A percentile compares a stretch with the other conserved stretches of the same genome.
Evolutionary conservation across 2,888 invertebrate species (phyloP).

Genomic region (Toxonevra muliebris): DNA sequence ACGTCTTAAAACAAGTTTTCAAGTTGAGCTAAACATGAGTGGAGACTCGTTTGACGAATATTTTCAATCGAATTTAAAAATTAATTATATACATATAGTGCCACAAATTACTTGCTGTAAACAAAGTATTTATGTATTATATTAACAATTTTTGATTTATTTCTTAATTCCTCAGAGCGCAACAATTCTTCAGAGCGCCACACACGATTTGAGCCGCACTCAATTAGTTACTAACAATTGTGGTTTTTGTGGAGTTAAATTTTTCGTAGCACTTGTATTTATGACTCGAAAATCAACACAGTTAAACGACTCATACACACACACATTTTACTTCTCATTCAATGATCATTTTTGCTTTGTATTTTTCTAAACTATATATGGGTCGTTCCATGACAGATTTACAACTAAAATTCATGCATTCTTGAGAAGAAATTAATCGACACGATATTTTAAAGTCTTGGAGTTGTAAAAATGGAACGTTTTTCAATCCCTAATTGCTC

Average conservation of each 20-base stretch:
- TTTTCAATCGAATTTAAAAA: too few relatives aligned
- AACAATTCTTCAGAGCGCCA: background rate
- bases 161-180: too few relatives aligned
- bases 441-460: too few relatives aligned
- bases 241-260: too few relatives aligned
- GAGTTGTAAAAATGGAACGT: too few relatives aligned
- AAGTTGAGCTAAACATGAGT: background rate
- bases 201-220: background rate
- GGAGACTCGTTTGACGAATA: background rate
- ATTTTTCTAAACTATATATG: constrained; percentile 3
- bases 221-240: background rate
- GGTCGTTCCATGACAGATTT: background rate
- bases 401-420: constrained; percentile 11
- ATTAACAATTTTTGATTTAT: too few relatives aligned
- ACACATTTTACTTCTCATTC: background rate
- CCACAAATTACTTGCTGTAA: too few relatives aligned
- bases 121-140: too few relatives aligned
- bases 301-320: background rate
- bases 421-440: too few relatives aligned
- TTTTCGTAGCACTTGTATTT: too few relatives aligned
- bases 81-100: too few relatives aligned
- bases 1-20: background rate
- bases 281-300: background rate
- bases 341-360: background rate
- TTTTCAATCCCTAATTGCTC: too few relatives aligned